Conservation (phyloP, 1,140 invertebrate genomes). For the Aphidius gifuensis region DNA sequence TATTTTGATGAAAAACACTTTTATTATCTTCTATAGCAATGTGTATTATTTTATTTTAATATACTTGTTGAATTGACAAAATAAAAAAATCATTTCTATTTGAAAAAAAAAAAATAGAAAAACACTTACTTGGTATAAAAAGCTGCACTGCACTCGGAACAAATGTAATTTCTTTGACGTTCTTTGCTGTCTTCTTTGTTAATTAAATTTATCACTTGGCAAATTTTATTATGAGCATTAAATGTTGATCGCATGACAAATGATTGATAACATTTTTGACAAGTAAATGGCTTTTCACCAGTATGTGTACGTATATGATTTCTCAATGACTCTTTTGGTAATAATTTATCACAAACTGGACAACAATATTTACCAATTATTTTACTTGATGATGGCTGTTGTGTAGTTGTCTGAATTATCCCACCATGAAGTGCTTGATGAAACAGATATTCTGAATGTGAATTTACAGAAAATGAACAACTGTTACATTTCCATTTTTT, state of each 20-base stretch:
- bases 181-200: conserved; percentile 8
- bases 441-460: conserved; percentile 62
- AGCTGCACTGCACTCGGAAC: conserved; percentile 60
- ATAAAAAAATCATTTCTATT: too few species aligned
- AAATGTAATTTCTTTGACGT: conserved; percentile 48
- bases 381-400: conserved; percentile 39
- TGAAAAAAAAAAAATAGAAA: conserved; percentile 9
- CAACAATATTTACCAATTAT: conserved; percentile 60
- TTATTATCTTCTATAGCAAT: background rate
- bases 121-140: conserved; percentile 63
- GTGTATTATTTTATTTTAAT: background rate
- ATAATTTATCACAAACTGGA: conserved; percentile 66
- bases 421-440: conserved; percentile 63
- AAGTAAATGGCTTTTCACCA: conserved; percentile 73
- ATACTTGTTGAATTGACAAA: background rate
- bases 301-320: conserved; percentile 72
- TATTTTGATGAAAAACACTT: background rate
- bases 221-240: conserved; percentile 37
- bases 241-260: conserved; percentile 67
- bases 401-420: conserved; percentile 44
- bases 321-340: conserved; percentile 66
- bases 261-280: conserved; percentile 58
- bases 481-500: conserved; percentile 45
- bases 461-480: conserved; percentile 53
- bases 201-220: conserved; percentile 19